Conservation (phyloP, 2,888 invertebrate species). For the Melolontha melolontha region DNA sequence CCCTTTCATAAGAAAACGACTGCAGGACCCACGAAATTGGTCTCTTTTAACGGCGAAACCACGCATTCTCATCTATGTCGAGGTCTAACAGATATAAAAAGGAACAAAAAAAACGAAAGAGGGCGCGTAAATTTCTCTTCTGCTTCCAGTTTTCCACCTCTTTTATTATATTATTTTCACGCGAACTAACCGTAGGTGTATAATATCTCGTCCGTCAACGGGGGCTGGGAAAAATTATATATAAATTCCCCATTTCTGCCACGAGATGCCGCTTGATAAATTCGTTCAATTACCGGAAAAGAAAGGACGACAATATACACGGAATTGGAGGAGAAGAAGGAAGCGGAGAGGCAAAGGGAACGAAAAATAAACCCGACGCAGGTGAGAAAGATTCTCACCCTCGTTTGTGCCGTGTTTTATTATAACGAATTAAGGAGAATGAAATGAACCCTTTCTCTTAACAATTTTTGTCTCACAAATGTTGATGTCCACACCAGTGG, state of each 20-base stretch:
- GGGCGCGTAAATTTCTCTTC: slow-evolving; percentile 2
- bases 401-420: no score
- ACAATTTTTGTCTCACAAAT: no score
- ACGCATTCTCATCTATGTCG: slow-evolving; percentile 23
- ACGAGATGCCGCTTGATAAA: slow-evolving; percentile 22
- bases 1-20: slow-evolving; percentile 35
- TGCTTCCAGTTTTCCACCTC: background rate
- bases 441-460: no score
- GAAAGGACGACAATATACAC: slow-evolving; percentile 13
- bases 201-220: slow-evolving; percentile 3
- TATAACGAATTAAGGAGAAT: no score
- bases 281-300: slow-evolving; percentile 29
- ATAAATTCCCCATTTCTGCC: slow-evolving; percentile 25
- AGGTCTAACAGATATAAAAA: slow-evolving; percentile 30
- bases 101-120: background rate
- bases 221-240: slow-evolving; percentile 9
- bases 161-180: slow-evolving; percentile 25
- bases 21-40: slow-evolving; percentile 30
- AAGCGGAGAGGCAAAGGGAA: background rate
- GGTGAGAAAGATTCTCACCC: no score
- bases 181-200: slow-evolving; percentile 23
- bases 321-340: background rate
- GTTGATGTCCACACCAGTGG: no score
- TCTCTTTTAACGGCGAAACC: slow-evolving; percentile 28
- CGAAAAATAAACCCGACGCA: background rate